phyloP scores from a whole-genome alignment of 2,888 invertebrate genomes.

The Biston stratarius region DNA sequence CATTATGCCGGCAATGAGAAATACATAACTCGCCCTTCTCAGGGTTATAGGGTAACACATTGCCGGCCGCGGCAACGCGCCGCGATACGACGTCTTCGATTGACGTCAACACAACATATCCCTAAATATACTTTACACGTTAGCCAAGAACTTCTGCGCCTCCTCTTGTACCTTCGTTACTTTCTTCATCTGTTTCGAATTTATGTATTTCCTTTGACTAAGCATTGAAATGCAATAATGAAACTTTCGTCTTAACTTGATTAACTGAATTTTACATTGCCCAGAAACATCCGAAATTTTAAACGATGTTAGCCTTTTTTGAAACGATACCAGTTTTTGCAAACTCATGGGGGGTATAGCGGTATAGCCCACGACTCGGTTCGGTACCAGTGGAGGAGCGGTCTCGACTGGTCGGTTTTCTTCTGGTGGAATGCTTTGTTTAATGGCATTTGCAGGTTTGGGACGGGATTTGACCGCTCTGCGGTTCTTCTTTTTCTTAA shows the following conservation, averaged over 20 bases:
- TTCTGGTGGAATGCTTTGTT: conserved; percentile 51
- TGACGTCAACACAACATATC: conserved; percentile 57
- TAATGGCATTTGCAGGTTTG: conserved; percentile 44
- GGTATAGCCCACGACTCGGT: too few relatives aligned
- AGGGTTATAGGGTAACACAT: conserved; percentile 50
- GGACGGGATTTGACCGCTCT: conserved; percentile 52
- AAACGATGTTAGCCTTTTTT: conserved; percentile 53
- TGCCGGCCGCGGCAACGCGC: conserved; percentile 52
- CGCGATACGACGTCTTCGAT: conserved; percentile 49
- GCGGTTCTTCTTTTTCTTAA: conserved; percentile 54
- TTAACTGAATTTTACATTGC: not conserved
- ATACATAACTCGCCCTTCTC: conserved; percentile 58
- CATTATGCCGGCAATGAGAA: conserved; percentile 67
- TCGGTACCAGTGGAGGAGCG: not conserved
- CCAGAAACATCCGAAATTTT: conserved; percentile 49
- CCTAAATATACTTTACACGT: conserved; percentile 63
- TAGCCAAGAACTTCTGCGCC: conserved; percentile 70
- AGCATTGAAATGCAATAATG: conserved; percentile 38
- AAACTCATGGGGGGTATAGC: conserved; percentile 40
- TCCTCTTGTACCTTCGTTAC: conserved; percentile 65
- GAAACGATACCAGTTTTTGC: conserved; percentile 58
- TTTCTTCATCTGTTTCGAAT: conserved; percentile 66
- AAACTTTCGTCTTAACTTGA: conserved; percentile 13
- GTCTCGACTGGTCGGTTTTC: conserved; percentile 18
- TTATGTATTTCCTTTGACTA: conserved; percentile 50